phyloP scores from a whole-genome alignment of 2,797 vertebrate species.

The Zenarchopterus dispar region DNA sequence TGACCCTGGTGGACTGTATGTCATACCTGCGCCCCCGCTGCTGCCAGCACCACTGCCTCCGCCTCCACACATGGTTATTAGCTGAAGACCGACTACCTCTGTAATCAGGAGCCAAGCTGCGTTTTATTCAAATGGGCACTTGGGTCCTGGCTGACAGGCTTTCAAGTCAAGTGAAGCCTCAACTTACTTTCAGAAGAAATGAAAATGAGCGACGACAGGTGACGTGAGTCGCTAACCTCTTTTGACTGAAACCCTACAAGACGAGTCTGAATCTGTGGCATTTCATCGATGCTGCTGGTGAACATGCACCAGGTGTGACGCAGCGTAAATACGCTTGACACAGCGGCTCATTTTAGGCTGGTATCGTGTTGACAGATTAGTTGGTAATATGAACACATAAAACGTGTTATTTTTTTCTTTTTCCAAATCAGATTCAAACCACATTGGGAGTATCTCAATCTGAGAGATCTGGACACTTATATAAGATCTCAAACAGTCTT shows the following conservation, averaged over 20 bases:
- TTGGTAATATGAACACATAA: no score
- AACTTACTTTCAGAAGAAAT: conserved; percentile 3
- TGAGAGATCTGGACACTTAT: no score
- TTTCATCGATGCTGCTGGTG: conserved; percentile 1
- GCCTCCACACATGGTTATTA: conserved; percentile 5
- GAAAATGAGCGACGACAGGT: conserved; percentile 10
- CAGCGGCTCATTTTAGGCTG: no score
- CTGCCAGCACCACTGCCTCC: neutral
- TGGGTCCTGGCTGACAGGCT: conserved; percentile 2
- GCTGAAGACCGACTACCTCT: neutral
- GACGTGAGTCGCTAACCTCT: conserved; percentile 5
- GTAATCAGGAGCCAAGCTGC: neutral
- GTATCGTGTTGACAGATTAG: no score
- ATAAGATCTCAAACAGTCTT: no score
- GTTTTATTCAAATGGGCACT: conserved; percentile 14
- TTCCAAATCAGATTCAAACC: no score
- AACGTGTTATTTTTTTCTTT: no score
- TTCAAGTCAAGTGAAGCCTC: conserved; percentile 4
- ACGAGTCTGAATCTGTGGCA: conserved; percentile 4
- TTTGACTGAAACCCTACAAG: conserved; percentile 13
- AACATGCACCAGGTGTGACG: neutral
- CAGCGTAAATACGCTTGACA: neutral
- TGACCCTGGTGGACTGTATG: conserved; percentile 32
- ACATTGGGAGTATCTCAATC: no score
- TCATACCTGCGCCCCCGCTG: conserved; percentile 12